A percentile compares a stretch with the other conserved stretches of the same genome.
phyloP scores from a whole-genome alignment of 2,113 vertebrate species.

The Tonatia bakeri region DNA sequence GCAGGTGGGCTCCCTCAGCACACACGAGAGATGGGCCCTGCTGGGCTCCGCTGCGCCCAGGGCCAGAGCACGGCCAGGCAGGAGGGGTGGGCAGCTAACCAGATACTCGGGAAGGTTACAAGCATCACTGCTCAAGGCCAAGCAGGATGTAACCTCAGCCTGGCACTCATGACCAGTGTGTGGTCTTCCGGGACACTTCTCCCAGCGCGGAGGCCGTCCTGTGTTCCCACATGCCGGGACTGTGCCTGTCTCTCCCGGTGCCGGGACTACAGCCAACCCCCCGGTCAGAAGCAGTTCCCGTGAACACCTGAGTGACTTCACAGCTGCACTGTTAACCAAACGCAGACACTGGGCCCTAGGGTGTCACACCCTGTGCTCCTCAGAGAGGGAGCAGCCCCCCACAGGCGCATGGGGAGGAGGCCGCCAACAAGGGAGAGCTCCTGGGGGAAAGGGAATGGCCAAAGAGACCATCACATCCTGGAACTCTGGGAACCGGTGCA shows the following conservation, averaged over 20 bases:
- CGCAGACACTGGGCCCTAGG: not conserved
- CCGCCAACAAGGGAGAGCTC: not conserved
- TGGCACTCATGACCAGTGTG: fast-evolving
- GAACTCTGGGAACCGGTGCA: not conserved
- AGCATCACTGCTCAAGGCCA: not conserved
- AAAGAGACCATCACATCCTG: not conserved
- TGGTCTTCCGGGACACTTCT: not conserved
- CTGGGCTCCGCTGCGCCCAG: not conserved
- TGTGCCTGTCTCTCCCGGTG: not conserved
- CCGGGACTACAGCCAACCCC: not conserved
- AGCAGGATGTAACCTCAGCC: not conserved
- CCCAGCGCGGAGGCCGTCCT: not conserved
- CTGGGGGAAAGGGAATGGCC: not conserved
- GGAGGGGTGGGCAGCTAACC: not conserved
- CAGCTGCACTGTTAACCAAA: not conserved
- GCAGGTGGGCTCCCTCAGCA: not conserved
- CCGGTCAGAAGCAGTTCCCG: not conserved
- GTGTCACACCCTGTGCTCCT: not conserved
- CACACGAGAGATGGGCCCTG: not conserved
- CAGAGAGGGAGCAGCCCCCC: not conserved
- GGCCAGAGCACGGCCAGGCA: not conserved
- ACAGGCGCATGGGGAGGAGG: not conserved
- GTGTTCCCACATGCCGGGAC: not conserved
- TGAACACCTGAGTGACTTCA: not conserved
- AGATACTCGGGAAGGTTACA: not conserved